Evolutionary conservation across 2,888 invertebrate genomes (phyloP).

Genomic region (Plemyria rubiginata): DNA sequence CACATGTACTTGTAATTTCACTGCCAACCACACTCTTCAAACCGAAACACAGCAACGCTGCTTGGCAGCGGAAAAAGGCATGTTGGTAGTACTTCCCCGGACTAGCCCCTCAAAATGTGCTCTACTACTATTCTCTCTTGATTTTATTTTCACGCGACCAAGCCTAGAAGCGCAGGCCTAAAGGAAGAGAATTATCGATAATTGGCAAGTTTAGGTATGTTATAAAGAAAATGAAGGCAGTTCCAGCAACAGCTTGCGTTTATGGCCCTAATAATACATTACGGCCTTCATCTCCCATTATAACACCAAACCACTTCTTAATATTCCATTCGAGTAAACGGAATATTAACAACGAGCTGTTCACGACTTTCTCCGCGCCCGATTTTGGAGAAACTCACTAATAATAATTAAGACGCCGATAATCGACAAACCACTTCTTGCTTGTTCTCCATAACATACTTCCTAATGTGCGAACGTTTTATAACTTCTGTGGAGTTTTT

Average conservation of each 20-base stretch:
- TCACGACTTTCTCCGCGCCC: background rate
- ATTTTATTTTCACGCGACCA: background rate
- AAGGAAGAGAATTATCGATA: background rate
- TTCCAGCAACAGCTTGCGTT: slow-evolving; percentile 46
- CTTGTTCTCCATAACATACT: too few relatives aligned
- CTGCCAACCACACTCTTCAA: background rate
- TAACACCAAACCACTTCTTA: slow-evolving; percentile 47
- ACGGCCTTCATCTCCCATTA: slow-evolving; percentile 45
- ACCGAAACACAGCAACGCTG: too few relatives aligned
- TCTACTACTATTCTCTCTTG: too few relatives aligned
- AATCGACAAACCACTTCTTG: too few relatives aligned
- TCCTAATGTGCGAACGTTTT: too few relatives aligned
- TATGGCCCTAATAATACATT: slow-evolving; percentile 50
- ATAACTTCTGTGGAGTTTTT: too few relatives aligned
- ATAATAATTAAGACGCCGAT: too few relatives aligned
- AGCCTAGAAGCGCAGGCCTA: too few relatives aligned
- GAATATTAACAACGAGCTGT: slow-evolving; percentile 20
- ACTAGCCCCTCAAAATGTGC: too few relatives aligned
- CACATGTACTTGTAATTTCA: background rate
- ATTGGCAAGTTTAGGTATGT: slow-evolving; percentile 15
- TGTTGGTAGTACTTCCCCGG: too few relatives aligned
- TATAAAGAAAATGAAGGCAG: slow-evolving; percentile 27
- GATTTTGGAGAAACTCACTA: too few relatives aligned
- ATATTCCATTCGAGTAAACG: slow-evolving; percentile 43
- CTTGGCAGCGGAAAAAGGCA: too few relatives aligned